Base-by-base conservation (phyloP, 2,113 vertebrate species). In the Leiothrix lutea region DNA sequence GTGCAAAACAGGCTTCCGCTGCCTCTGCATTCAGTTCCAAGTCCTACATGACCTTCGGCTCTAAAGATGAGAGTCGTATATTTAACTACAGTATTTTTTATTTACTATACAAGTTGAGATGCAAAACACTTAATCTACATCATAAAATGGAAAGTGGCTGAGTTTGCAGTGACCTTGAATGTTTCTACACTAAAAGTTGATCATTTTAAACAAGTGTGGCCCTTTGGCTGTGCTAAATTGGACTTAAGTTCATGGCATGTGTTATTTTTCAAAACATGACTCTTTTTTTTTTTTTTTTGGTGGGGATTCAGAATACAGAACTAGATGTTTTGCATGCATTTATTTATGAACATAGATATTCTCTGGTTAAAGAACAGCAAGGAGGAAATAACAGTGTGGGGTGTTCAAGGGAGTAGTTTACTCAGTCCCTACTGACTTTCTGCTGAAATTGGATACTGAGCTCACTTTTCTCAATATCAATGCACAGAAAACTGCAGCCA, bases 81-180 rank as follows among this genome's bases (percentile, higher is more conserved):
- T 95, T 80, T 96, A 94, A 96, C 89, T 74, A 74, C 33, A 89
- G 71, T 86, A 92, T 82, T 95, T 94, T 97, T 97, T 97, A 96
- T 97, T 97, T 97, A 97, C 90, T 89, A 84, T 94, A 54, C 82
- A 89, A 50, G 62, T 89, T 92, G 88, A 91, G 67, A 94, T 97
- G 94, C 80, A 94, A 97, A 95, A 85, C 57, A 81, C 77, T 95
- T 93, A 94, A 96, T 97, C 94, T 97, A 58, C 94, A 97, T 96
- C 9, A 0, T 97, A 96, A 97, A 97, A 88, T 19, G 56, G 74
- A 92, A 93, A 94, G 67, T 81, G 40, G 80, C 77, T 93, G 58
- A 82, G 80, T 79, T 92, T 88, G 84, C 84, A 70, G 50, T 89
- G 97, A 97, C 96, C 96, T 97, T 97, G 89, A 92, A 67, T 38